These are phyloP conservation scores for Danio choprae DNA, from an alignment of 2,797 vertebrate species.

Conservation along the genomic window DNA sequence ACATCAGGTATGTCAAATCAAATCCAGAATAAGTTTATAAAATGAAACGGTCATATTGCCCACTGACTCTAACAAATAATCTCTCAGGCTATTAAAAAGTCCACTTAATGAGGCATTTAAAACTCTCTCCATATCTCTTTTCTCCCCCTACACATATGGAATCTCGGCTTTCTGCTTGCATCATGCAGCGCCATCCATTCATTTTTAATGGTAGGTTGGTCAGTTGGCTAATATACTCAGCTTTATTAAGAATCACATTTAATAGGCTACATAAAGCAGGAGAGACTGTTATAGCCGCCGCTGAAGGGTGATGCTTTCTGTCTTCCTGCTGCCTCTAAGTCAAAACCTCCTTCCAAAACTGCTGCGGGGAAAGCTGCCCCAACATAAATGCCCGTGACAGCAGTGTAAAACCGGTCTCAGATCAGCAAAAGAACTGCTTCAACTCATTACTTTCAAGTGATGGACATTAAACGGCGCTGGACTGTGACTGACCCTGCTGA, in stretches of 20 bases:
- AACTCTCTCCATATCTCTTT: not conserved
- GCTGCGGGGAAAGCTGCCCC: conserved; percentile 7
- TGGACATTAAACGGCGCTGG: conserved; percentile 31
- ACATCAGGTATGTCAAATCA: conserved; percentile 50
- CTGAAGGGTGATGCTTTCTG: conserved; percentile 21
- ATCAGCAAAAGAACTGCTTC: conserved; percentile 37
- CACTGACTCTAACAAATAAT: conserved; percentile 57
- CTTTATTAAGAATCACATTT: conserved; percentile 49
- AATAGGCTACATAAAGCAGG: conserved; percentile 44
- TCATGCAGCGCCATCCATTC: conserved; percentile 42
- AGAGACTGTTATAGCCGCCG: conserved; percentile 37
- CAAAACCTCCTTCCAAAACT: conserved; percentile 17
- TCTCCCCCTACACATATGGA: conserved; percentile 1
- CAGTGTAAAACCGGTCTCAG: conserved; percentile 24
- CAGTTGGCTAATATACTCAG: conserved; percentile 51
- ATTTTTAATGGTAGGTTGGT: conserved; percentile 52
- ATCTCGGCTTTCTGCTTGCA: conserved; percentile 30
- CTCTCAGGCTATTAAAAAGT: conserved; percentile 55
- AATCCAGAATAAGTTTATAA: conserved; percentile 56
- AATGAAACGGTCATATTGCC: conserved; percentile 56
- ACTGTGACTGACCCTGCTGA: conserved; percentile 40
- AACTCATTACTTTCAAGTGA: conserved; percentile 39
- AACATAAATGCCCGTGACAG: conserved; percentile 23
- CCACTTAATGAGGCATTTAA: conserved; percentile 46
- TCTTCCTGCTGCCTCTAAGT: not conserved